These are phyloP conservation scores for Solea solea DNA, from an alignment of 2,113 vertebrate genomes.

Conservation along the genomic window DNA sequence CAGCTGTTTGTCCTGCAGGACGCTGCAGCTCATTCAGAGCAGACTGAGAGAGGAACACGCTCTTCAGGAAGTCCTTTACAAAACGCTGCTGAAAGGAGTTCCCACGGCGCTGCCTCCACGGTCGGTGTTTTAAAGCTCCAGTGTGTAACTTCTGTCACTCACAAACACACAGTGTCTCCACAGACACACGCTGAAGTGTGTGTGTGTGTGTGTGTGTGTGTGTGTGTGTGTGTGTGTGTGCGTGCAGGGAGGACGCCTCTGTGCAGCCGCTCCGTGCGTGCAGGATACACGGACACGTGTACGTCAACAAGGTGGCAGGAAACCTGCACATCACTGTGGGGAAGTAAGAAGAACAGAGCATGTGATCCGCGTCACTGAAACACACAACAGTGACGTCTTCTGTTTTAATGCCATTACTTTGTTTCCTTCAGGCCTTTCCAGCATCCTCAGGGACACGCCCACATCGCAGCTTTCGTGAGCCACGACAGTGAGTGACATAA, in stretches of 20 bases:
- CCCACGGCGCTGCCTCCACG: slow-evolving; percentile 91
- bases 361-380: no score
- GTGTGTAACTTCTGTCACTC: not conserved
- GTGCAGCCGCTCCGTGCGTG: slow-evolving; percentile 86
- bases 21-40: slow-evolving; percentile 88
- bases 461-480: slow-evolving; percentile 95
- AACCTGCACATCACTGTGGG: slow-evolving; percentile 98
- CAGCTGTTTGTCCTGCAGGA: slow-evolving; percentile 75
- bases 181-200: no score
- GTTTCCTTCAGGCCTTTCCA: slow-evolving; percentile 88
- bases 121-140: slow-evolving; percentile 64
- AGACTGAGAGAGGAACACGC: slow-evolving; percentile 92
- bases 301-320: slow-evolving; percentile 98
- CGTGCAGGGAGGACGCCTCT: slow-evolving; percentile 85
- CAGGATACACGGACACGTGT: slow-evolving; percentile 93
- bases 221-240: slow-evolving; percentile 66
- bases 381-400: not conserved
- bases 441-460: slow-evolving; percentile 95
- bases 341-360: slow-evolving; percentile 85
- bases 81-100: slow-evolving; percentile 89
- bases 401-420: not conserved
- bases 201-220: slow-evolving; percentile 10
- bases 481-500: slow-evolving; percentile 88
- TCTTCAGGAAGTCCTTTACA: slow-evolving; percentile 95
- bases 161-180: no score